These are phyloP conservation scores for Phylloscopus whistleri DNA, from an alignment of 2,113 vertebrate genomes.

Conservation along the genomic window DNA sequence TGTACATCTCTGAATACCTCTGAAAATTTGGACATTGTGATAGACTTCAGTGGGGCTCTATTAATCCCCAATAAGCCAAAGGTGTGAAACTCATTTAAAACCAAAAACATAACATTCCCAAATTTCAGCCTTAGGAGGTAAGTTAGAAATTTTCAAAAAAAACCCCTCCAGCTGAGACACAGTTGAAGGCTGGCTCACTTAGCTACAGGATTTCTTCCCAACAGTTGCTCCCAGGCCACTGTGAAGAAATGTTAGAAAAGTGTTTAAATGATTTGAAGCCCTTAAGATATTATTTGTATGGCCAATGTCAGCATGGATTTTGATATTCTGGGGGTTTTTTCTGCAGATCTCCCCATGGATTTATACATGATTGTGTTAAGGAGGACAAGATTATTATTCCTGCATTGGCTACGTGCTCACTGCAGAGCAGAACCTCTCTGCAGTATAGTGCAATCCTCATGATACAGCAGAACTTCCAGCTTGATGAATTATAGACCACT, in stretches of 20 bases:
- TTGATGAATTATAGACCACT: not conserved
- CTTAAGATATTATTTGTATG: not conserved
- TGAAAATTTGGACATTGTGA: not conserved
- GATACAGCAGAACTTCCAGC: not conserved
- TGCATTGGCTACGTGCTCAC: not conserved
- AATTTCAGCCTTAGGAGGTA: not conserved
- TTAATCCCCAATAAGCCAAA: not conserved
- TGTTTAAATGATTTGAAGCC: not conserved
- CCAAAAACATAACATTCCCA: not conserved
- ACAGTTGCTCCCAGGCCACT: not conserved
- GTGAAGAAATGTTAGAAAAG: not conserved
- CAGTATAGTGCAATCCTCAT: not conserved
- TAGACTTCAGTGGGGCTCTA: not conserved
- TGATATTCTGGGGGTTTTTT: conserved; percentile 13
- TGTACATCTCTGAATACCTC: not conserved
- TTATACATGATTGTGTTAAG: not conserved
- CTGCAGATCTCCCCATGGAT: conserved; percentile 21
- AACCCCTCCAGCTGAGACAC: not conserved
- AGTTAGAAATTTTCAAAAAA: not conserved
- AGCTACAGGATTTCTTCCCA: not conserved
- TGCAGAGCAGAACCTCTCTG: not conserved
- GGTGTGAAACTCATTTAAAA: conserved; percentile 1
- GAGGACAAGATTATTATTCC: not conserved
- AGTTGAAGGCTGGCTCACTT: not conserved
- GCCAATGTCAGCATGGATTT: not conserved